Evolutionary conservation across 2,797 vertebrate species (phyloP).

Genomic region (Columba guinea): DNA sequence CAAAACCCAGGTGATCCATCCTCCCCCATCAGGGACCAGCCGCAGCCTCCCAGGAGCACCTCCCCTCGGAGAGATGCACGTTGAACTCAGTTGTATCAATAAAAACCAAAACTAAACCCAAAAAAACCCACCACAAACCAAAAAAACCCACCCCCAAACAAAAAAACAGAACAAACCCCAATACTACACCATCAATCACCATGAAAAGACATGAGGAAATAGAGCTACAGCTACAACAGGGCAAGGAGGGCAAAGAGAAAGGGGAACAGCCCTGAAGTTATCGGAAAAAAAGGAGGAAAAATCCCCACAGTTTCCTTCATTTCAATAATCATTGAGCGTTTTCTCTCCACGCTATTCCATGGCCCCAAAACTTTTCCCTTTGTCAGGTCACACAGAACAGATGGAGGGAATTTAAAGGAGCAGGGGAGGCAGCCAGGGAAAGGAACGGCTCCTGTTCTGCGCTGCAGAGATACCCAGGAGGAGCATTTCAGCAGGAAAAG

Average conservation of each 20-base stretch:
- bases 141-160: no score
- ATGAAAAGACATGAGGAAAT: rapidly evolving
- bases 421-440: no score
- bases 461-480: rapidly evolving
- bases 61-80: background rate
- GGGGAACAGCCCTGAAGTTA: background rate
- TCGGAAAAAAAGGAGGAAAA: background rate
- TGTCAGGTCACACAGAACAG: rapidly evolving
- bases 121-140: no score
- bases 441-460: rapidly evolving
- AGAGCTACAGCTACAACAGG: background rate
- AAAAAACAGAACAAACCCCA: no score
- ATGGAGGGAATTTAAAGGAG: rapidly evolving
- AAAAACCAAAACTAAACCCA: background rate
- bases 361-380: rapidly evolving
- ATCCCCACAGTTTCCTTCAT: rapidly evolving
- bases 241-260: background rate
- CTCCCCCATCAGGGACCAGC: background rate
- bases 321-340: background rate
- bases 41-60: background rate
- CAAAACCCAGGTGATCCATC: no score
- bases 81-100: rapidly evolving
- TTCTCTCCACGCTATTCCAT: background rate
- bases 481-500: background rate
- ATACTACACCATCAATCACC: no score